Percentiles rank a stretch among this genome's conserved stretches.
Evolutionary conservation across 1,140 invertebrate genomes (phyloP).

Genomic region (Drosophila persimilis): DNA sequence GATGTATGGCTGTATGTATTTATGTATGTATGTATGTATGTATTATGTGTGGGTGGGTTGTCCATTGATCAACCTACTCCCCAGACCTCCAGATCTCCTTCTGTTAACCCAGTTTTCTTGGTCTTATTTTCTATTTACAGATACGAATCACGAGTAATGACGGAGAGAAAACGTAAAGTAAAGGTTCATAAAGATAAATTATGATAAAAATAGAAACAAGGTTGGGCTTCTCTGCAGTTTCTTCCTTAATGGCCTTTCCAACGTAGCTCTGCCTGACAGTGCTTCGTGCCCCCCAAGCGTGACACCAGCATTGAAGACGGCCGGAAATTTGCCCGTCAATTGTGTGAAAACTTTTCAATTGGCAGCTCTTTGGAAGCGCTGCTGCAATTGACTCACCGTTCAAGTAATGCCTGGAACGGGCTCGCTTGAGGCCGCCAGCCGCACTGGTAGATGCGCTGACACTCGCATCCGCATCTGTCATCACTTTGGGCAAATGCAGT

Average conservation of each 20-base stretch:
- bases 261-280: neutral
- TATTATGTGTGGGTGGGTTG: slow-evolving; percentile 16
- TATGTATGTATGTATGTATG: neutral
- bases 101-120: slow-evolving; percentile 50
- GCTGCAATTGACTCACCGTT: slow-evolving; percentile 63
- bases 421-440: slow-evolving; percentile 65
- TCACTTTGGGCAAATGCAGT: slow-evolving; percentile 77
- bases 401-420: slow-evolving; percentile 80
- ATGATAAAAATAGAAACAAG: slow-evolving; percentile 29
- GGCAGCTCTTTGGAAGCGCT: neutral
- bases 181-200: slow-evolving; percentile 61
- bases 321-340: slow-evolving; percentile 56
- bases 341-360: slow-evolving; percentile 28
- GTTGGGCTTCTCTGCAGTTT: slow-evolving; percentile 18
- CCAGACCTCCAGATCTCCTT: slow-evolving; percentile 1
- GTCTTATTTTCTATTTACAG: slow-evolving; percentile 26
- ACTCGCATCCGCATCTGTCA: slow-evolving; percentile 73
- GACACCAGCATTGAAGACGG: neutral
- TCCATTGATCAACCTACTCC: slow-evolving; percentile 68
- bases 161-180: slow-evolving; percentile 29
- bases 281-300: no score
- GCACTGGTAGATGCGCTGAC: slow-evolving; percentile 70
- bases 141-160: slow-evolving; percentile 40
- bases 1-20: slow-evolving; percentile 12
- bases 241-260: slow-evolving; percentile 8